A percentile compares a stretch with the other conserved stretches of the same genome.
Conservation (phyloP, 2,888 invertebrate species). For the Temnothorax unifasciatus region DNA sequence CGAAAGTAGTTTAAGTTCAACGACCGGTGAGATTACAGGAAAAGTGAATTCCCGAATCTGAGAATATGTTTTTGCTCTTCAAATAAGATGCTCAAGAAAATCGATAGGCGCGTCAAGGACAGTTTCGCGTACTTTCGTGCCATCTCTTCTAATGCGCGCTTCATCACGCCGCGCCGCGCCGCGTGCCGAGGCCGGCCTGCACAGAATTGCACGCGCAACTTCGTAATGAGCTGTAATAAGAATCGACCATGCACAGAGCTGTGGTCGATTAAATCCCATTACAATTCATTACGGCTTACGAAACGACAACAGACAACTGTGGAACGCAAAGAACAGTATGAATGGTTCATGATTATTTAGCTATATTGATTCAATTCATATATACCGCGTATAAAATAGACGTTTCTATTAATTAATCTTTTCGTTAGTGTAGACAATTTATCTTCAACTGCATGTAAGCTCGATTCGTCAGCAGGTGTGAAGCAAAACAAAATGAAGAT, state of each 20-base stretch:
- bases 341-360: not conserved
- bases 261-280: slow-evolving; percentile 38
- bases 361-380: not conserved
- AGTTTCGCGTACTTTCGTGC: slow-evolving; percentile 61
- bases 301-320: not conserved
- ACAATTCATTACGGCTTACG: slow-evolving; percentile 3
- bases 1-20: not conserved
- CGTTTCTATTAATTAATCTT: slow-evolving; percentile 1
- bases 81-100: slow-evolving; percentile 68
- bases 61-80: slow-evolving; percentile 40
- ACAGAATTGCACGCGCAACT: slow-evolving; percentile 31
- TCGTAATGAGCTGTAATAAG: slow-evolving; percentile 32
- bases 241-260: slow-evolving; percentile 26
- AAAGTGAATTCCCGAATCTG: not conserved
- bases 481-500: not conserved
- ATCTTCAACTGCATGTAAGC: not conserved
- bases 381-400: not conserved
- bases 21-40: not conserved
- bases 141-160: slow-evolving; percentile 22
- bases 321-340: not conserved
- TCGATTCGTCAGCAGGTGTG: not conserved
- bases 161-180: slow-evolving; percentile 24
- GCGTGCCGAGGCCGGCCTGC: not conserved
- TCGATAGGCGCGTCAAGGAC: slow-evolving; percentile 71
- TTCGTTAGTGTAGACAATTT: not conserved